These are phyloP conservation scores for Ochropacha duplaris DNA, from an alignment of 2,888 invertebrate genomes.

Conservation along the genomic window DNA sequence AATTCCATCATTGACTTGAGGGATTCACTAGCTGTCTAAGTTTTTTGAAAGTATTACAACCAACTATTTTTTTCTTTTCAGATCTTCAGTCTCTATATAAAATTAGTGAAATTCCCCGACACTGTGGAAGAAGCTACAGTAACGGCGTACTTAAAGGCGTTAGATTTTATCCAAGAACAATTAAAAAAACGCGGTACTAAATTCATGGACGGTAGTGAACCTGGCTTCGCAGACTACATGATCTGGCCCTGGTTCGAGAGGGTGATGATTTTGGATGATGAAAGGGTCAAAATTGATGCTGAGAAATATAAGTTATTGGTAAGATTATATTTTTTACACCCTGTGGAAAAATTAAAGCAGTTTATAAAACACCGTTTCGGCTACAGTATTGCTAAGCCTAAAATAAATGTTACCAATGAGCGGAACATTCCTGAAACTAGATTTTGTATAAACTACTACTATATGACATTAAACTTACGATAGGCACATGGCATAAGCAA, in stretches of 20 bases:
- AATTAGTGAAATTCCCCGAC: conserved; percentile 45
- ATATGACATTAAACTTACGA: too few relatives aligned
- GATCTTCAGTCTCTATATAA: conserved; percentile 50
- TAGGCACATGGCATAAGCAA: too few relatives aligned
- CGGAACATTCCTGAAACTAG: too few relatives aligned
- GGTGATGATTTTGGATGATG: conserved; percentile 69
- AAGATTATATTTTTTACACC: conserved; percentile 21
- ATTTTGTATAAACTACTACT: too few relatives aligned
- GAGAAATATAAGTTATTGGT: conserved; percentile 77
- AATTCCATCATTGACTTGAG: too few relatives aligned
- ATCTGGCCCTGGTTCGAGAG: conserved; percentile 94
- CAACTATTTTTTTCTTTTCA: conserved; percentile 28
- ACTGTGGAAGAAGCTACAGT: conserved; percentile 47
- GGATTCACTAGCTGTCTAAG: too few relatives aligned
- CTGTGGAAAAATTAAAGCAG: not conserved
- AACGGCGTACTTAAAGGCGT: conserved; percentile 53
- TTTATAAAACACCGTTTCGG: too few relatives aligned
- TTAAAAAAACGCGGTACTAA: conserved; percentile 82
- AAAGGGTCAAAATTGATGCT: conserved; percentile 75
- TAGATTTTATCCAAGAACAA: conserved; percentile 86
- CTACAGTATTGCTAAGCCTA: too few relatives aligned
- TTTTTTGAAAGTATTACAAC: too few relatives aligned
- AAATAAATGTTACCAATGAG: too few relatives aligned
- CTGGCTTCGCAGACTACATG: conserved; percentile 92
- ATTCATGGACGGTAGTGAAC: conserved; percentile 85